Evolutionary conservation across 2,888 invertebrate species (phyloP), one percentile per base, ranked within the genome.

Genomic region (Strigamia maritima): DNA sequence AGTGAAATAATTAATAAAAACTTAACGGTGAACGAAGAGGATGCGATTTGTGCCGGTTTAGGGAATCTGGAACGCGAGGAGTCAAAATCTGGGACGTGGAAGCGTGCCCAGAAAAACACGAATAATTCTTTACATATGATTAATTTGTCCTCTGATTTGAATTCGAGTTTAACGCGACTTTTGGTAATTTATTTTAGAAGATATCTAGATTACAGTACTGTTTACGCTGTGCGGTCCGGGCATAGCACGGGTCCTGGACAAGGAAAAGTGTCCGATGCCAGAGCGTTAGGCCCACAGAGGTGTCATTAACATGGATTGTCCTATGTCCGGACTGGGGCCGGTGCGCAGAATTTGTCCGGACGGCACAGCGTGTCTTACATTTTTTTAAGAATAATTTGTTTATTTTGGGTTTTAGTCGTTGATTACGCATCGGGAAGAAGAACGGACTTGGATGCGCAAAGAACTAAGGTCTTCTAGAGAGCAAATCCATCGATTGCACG

Each of bases 341-440:
- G n/a, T n/a, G n/a, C n/a, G n/a, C n/a, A n/a, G n/a, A n/a, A n/a
- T n/a, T n/a, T n/a, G n/a, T n/a, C n/a, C n/a, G n/a, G n/a, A n/a
- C n/a, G n/a, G n/a, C n/a, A n/a, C n/a, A n/a, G n/a, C n/a, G n/a
- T n/a, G n/a, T n/a, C n/a, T n/a, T n/a, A n/a, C n/a, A n/a, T 77
- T 60, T 38, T 12, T 65, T 74, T 78, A 38, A 6, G 16, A 12
- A 38, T 12, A 16, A 12, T 76, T 70, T 31, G 16, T 14, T 49
- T 19, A 40, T 78, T 79, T 80, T 76, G 70, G 80, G 77, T 81
- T 80, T 82, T 85, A 93, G 93, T 91, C 90, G 86, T 90, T 92
- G 83, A 90, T 93, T 80, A 91, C 91, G 86, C 90, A 91, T 83
- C 89, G 91, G 83, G 93, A 93, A 85, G 92, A 92, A 83, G 93